Evolutionary conservation across 2,888 invertebrate genomes (phyloP).

Genomic region (Byasa hedistus): DNA sequence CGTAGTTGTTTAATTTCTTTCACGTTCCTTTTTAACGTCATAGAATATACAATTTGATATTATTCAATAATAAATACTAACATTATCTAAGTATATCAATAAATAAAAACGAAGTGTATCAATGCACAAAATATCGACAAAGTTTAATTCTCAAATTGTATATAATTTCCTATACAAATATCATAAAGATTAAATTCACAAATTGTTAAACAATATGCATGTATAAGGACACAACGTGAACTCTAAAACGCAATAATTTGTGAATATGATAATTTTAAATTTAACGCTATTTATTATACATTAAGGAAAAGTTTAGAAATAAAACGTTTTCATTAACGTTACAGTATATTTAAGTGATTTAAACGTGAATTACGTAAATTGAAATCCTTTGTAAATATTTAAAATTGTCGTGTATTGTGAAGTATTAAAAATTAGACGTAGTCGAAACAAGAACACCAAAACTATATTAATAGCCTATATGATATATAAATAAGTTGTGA

Average conservation of each 20-base stretch:
- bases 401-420: background rate
- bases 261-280: no score
- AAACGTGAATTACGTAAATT: background rate
- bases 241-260: no score
- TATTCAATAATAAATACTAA: background rate
- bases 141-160: background rate
- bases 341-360: background rate
- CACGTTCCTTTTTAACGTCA: background rate
- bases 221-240: background rate
- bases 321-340: background rate
- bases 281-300: no score
- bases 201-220: background rate
- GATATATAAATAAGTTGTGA: background rate
- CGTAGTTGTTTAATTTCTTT: background rate
- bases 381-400: slow-evolving; percentile 9
- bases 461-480: slow-evolving; percentile 15
- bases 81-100: background rate
- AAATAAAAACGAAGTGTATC: background rate
- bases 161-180: background rate
- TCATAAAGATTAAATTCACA: background rate
- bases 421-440: slow-evolving; percentile 20
- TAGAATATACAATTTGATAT: background rate
- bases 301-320: background rate
- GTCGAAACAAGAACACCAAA: slow-evolving; percentile 29
- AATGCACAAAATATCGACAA: background rate